A percentile compares a stretch with the other conserved stretches of the same genome.
Evolutionary conservation across 2,113 vertebrate species (phyloP).

Genomic region (Cololabis saira): DNA sequence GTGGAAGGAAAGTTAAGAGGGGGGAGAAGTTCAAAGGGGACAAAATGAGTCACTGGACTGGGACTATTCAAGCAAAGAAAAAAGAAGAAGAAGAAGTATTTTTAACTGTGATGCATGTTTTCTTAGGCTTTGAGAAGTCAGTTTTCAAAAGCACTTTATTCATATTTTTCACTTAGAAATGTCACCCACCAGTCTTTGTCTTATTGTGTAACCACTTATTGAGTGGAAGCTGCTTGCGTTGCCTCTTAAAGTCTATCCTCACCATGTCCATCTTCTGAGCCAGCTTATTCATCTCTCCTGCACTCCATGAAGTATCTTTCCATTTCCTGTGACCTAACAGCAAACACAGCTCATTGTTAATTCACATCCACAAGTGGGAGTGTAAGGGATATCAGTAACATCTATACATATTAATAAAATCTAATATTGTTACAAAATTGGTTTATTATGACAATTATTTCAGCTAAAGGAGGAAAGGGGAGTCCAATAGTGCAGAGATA

Average conservation of each 20-base stretch:
- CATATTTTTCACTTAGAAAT: background rate
- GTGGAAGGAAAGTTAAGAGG: background rate
- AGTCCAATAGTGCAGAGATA: background rate
- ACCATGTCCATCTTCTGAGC: conserved; percentile 52
- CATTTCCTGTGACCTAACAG: conserved; percentile 58
- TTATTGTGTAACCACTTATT: conserved; percentile 53
- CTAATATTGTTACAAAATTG: background rate
- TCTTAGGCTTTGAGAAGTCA: conserved; percentile 24
- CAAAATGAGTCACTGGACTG: conserved; percentile 60
- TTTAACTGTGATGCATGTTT: conserved; percentile 44
- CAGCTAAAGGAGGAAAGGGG: background rate
- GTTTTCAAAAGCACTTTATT: background rate
- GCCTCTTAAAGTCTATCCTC: conserved; percentile 40
- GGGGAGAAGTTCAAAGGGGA: conserved; percentile 10
- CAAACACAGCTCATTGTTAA: conserved; percentile 64
- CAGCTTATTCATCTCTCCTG: conserved; percentile 35
- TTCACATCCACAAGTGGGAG: conserved; percentile 39
- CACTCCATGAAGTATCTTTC: conserved; percentile 51
- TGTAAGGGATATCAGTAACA: conserved; percentile 5
- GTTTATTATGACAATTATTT: background rate
- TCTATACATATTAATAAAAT: background rate
- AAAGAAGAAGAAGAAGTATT: conserved; percentile 42
- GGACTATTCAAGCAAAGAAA: conserved; percentile 13
- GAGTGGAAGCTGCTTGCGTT: conserved; percentile 28
- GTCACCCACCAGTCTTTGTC: conserved; percentile 57